These are phyloP conservation scores for Macrobrachium nipponense DNA, from an alignment of 1,140 invertebrate species.

Conservation along the genomic window DNA sequence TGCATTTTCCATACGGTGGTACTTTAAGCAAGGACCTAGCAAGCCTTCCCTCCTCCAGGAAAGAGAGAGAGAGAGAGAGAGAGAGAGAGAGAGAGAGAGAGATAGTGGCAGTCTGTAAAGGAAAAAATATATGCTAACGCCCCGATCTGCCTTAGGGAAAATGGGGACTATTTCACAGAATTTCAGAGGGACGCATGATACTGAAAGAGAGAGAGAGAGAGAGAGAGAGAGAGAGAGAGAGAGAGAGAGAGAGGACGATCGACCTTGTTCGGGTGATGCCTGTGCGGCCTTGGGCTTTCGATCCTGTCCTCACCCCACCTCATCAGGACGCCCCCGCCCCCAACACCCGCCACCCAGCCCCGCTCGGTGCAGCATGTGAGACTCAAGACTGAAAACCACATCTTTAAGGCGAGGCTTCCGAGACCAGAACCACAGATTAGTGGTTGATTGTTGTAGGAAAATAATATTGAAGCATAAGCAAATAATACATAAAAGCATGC, in stretches of 20 bases:
- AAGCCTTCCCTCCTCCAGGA: neutral
- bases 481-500: too few relatives aligned
- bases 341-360: too few relatives aligned
- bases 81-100: constrained; percentile 32
- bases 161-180: neutral
- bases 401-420: too few relatives aligned
- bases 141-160: neutral
- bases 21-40: neutral
- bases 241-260: constrained; percentile 18
- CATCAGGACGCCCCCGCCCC: too few relatives aligned
- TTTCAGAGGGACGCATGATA: neutral
- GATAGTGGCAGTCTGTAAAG: neutral
- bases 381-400: too few relatives aligned
- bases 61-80: constrained; percentile 26
- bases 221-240: constrained; percentile 32
- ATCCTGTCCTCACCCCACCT: too few relatives aligned
- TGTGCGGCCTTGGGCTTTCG: too few relatives aligned
- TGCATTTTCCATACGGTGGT: neutral
- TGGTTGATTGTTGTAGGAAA: too few relatives aligned
- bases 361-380: too few relatives aligned
- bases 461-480: too few relatives aligned
- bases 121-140: neutral
- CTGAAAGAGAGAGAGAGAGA: constrained; percentile 29
- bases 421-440: too few relatives aligned
- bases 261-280: neutral